Evolutionary conservation across 2,888 invertebrate species (phyloP).

Genomic region (Xestoiulus laeticollis): DNA sequence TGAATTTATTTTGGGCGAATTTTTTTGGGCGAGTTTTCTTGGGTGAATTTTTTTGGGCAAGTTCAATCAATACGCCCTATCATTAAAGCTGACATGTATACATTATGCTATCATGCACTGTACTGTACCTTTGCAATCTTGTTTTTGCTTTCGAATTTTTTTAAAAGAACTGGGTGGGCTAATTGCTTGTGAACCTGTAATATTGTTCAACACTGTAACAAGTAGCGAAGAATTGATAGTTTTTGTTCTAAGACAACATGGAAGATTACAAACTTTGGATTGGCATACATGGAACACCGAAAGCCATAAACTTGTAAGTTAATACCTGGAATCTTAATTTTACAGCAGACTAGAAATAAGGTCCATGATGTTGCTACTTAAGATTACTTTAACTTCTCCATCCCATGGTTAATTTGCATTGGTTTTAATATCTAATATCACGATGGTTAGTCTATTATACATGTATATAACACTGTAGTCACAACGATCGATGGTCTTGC

Average conservation of each 20-base stretch:
- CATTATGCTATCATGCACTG: neutral
- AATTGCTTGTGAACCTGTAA: neutral
- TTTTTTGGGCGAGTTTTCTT: too few species aligned
- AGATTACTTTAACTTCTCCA: too few species aligned
- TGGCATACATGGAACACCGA: neutral
- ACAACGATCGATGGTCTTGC: neutral
- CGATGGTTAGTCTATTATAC: neutral
- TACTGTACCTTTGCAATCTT: neutral
- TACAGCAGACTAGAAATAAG: neutral
- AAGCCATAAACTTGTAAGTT: conserved; percentile 3
- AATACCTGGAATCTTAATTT: neutral
- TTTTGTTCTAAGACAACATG: neutral
- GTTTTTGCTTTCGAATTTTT: neutral
- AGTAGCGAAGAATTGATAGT: neutral
- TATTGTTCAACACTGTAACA: neutral
- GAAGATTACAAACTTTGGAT: neutral
- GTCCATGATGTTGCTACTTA: too few species aligned
- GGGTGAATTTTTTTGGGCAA: too few species aligned
- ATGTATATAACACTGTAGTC: too few species aligned
- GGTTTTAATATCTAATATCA: neutral
- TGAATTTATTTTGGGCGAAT: too few species aligned
- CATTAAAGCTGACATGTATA: too few species aligned
- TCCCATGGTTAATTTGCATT: neutral
- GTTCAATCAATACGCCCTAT: too few species aligned
- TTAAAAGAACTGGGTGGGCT: neutral